Evolutionary conservation across 2,888 invertebrate species (phyloP).

Genomic region (Pelosia muscerda): DNA sequence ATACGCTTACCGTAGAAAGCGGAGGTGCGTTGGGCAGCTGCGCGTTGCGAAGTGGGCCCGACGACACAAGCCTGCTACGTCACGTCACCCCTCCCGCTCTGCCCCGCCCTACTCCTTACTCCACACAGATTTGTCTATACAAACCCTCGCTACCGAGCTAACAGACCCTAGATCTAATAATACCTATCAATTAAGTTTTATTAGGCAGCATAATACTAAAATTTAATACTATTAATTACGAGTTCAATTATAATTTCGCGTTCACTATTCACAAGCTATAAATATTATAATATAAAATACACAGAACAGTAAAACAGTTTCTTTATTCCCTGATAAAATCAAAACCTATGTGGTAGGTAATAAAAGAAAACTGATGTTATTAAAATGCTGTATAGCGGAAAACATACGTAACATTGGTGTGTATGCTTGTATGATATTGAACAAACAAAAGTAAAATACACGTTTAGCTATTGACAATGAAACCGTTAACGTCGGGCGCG

Average conservation of each 20-base stretch:
- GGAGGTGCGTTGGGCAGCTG: slow-evolving; percentile 69
- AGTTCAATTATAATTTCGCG: slow-evolving; percentile 27
- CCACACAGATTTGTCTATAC: slow-evolving; percentile 71
- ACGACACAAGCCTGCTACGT: slow-evolving; percentile 67
- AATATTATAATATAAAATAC: neutral
- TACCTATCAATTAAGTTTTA: slow-evolving; percentile 51
- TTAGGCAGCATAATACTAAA: slow-evolving; percentile 20
- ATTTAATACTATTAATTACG: neutral
- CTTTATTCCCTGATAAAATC: neutral
- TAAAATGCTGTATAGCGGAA: slow-evolving; percentile 27
- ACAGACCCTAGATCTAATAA: slow-evolving; percentile 61
- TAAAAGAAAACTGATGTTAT: slow-evolving; percentile 5
- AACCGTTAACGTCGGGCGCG: slow-evolving; percentile 70
- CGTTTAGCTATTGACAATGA: slow-evolving; percentile 67
- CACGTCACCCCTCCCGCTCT: slow-evolving; percentile 63
- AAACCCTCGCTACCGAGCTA: slow-evolving; percentile 65
- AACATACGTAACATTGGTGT: slow-evolving; percentile 41
- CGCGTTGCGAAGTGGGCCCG: slow-evolving; percentile 72
- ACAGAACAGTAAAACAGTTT: too few relatives aligned
- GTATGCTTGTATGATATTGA: slow-evolving; percentile 52
- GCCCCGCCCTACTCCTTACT: slow-evolving; percentile 62
- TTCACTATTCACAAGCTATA: slow-evolving; percentile 7
- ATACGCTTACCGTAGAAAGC: slow-evolving; percentile 50
- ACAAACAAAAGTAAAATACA: slow-evolving; percentile 62
- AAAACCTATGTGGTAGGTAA: neutral